phyloP scores from a whole-genome alignment of 2,797 vertebrate genomes.

The Bradypodion ventrale region DNA sequence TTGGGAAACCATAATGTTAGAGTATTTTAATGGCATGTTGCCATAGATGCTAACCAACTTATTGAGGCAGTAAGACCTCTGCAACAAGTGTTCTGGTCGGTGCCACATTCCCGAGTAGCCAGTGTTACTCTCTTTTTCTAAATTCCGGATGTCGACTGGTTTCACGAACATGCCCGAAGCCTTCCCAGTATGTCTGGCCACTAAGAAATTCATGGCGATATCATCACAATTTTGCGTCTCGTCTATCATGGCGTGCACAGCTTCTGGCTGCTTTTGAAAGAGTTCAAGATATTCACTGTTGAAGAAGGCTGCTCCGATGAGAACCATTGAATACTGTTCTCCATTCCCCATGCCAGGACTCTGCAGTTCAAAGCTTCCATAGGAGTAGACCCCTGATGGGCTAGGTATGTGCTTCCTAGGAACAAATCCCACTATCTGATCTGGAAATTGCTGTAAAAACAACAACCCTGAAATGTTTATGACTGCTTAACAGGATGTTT shows the following conservation, averaged over 20 bases:
- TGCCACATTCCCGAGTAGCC: constrained; percentile 96
- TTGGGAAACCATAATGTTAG: constrained; percentile 94
- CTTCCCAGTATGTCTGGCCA: constrained; percentile 78
- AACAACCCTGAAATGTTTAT: not conserved
- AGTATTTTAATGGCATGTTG: constrained; percentile 89
- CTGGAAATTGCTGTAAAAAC: constrained; percentile 88
- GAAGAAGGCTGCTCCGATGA: constrained; percentile 93
- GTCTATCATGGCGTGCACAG: constrained; percentile 84
- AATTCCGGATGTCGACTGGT: constrained; percentile 88
- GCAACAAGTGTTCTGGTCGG: constrained; percentile 89
- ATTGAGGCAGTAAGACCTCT: constrained; percentile 93
- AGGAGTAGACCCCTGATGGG: constrained; percentile 86
- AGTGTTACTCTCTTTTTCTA: constrained; percentile 88
- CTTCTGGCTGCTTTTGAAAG: constrained; percentile 85
- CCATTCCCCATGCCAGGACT: constrained; percentile 83
- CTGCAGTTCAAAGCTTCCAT: constrained; percentile 91
- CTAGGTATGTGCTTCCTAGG: constrained; percentile 90
- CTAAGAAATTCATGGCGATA: constrained; percentile 91
- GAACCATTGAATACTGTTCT: constrained; percentile 92
- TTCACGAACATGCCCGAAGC: constrained; percentile 90
- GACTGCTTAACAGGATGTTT: not conserved
- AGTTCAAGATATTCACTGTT: constrained; percentile 85
- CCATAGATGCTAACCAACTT: constrained; percentile 86
- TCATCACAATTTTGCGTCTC: constrained; percentile 95
- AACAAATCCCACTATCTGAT: constrained; percentile 93